These are phyloP conservation scores for Prosapia bicincta DNA, from an alignment of 2,888 invertebrate genomes.

Conservation along the genomic window DNA sequence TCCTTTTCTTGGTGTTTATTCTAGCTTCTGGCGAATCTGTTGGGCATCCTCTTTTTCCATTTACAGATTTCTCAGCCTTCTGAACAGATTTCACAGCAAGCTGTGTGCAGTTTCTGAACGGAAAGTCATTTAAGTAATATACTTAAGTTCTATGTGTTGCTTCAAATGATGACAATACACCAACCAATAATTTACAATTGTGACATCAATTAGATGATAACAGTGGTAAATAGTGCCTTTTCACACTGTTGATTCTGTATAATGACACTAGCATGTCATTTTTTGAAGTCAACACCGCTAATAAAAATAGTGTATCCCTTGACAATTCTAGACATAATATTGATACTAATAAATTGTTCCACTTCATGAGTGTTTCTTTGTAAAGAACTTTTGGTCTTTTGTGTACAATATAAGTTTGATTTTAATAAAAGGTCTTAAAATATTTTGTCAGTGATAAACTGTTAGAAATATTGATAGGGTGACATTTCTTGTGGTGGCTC, in stretches of 20 bases:
- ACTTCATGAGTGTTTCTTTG: conserved; percentile 34
- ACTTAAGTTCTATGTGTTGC: background rate
- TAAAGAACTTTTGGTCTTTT: too few species aligned
- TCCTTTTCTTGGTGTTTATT: background rate
- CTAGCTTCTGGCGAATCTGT: background rate
- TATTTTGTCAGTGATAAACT: background rate
- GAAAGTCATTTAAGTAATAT: background rate
- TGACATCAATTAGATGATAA: conserved; percentile 33
- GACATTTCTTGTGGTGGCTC: background rate
- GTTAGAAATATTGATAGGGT: background rate
- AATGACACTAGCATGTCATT: conserved; percentile 36
- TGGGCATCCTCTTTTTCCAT: background rate
- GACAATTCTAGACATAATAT: conserved; percentile 36
- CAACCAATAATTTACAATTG: conserved; percentile 36
- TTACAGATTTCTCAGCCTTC: background rate
- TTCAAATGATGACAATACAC: conserved; percentile 15
- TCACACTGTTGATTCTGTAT: conserved; percentile 35
- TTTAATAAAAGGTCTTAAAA: too few species aligned
- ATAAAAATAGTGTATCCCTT: conserved; percentile 37
- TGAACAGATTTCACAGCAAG: too few species aligned
- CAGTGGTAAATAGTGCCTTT: conserved; percentile 38
- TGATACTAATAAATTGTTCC: conserved; percentile 36
- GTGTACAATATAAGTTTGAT: too few species aligned
- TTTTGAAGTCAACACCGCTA: conserved; percentile 35
- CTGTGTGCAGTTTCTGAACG: background rate